phyloP scores from a whole-genome alignment of 2,888 invertebrate species.

The Tenthredo scrophulariae region DNA sequence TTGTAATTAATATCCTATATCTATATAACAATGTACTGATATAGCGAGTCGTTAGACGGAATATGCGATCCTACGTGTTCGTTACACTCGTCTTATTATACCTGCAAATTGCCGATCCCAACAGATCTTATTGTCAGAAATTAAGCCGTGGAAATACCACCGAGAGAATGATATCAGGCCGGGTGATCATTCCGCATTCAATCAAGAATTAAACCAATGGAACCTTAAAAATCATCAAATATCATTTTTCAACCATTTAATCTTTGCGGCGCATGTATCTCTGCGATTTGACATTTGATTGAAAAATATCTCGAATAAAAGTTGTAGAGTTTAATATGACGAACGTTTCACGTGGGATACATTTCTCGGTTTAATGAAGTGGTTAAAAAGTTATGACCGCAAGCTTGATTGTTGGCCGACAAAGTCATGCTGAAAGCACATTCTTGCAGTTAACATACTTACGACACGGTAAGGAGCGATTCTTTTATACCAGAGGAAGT shows the following conservation, averaged over 20 bases:
- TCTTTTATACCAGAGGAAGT: not conserved
- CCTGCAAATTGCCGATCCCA: constrained; percentile 30
- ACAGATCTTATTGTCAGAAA: not conserved
- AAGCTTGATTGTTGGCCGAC: not conserved
- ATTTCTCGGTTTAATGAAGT: not conserved
- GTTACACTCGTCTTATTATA: constrained; percentile 8
- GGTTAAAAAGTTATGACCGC: not conserved
- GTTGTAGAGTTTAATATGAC: not conserved
- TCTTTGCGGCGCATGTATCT: not conserved
- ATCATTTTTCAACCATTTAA: not conserved
- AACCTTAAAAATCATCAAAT: not conserved
- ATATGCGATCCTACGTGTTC: constrained; percentile 41
- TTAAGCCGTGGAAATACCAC: constrained; percentile 16
- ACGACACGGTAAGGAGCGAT: not conserved
- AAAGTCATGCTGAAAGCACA: not conserved
- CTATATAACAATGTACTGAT: constrained; percentile 50
- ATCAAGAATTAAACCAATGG: not conserved
- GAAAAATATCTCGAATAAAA: not conserved
- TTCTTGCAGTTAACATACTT: not conserved
- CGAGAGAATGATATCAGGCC: not conserved
- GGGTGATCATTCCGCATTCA: not conserved
- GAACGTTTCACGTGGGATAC: not conserved
- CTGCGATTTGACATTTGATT: not conserved
- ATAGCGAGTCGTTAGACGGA: constrained; percentile 32
- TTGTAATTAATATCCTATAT: constrained; percentile 71